A percentile compares a stretch with the other conserved stretches of the same genome.
Evolutionary conservation across 2,797 vertebrate genomes (phyloP).

Genomic region (Chrosomus eos): DNA sequence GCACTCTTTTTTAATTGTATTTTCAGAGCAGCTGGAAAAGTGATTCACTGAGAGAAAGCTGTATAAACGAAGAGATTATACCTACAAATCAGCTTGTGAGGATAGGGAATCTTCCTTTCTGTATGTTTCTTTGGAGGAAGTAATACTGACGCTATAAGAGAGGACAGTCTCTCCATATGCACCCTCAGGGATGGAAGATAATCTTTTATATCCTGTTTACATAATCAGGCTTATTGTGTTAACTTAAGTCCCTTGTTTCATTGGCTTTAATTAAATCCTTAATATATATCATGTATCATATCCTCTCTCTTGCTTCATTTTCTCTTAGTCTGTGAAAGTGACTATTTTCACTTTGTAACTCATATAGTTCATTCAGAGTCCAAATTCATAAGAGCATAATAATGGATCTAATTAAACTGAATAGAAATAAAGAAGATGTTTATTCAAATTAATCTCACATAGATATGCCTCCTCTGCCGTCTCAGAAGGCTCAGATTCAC

Average conservation of each 20-base stretch:
- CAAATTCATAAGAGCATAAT: not conserved
- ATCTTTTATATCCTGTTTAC: slow-evolving; percentile 68
- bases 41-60: not conserved
- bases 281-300: not conserved
- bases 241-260: slow-evolving; percentile 29
- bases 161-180: not conserved
- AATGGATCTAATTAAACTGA: not conserved
- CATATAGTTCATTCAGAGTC: not conserved
- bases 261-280: slow-evolving; percentile 44
- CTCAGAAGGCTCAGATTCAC: not conserved
- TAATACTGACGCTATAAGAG: not conserved
- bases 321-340: not conserved
- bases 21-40: not conserved
- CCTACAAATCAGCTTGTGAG: not conserved
- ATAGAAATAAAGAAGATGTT: not conserved
- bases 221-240: slow-evolving; percentile 64
- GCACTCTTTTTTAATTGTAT: not conserved
- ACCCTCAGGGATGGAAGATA: slow-evolving; percentile 53
- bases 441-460: not conserved
- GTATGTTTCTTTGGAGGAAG: not conserved
- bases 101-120: not conserved
- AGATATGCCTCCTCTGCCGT: not conserved
- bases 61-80: not conserved
- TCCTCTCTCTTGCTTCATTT: not conserved
- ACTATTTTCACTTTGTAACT: not conserved